phyloP scores from a whole-genome alignment of 2,888 invertebrate genomes.

The Cheilosia vernalis region DNA sequence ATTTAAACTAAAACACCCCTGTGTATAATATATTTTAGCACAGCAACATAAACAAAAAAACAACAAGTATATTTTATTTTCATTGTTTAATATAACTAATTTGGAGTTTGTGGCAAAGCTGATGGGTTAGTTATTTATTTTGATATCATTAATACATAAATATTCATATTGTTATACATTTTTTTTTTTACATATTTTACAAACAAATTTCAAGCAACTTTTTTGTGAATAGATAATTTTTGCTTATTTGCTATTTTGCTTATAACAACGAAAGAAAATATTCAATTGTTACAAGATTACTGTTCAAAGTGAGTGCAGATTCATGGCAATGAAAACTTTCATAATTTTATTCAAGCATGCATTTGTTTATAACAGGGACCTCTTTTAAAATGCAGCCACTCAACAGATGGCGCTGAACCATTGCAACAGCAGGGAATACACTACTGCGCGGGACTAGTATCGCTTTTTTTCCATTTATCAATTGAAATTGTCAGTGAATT shows the following conservation, averaged over 20 bases:
- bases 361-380: too few species aligned
- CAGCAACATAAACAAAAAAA: background rate
- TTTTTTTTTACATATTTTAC: background rate
- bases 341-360: background rate
- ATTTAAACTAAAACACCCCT: conserved; percentile 31
- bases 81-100: conserved; percentile 47
- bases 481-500: too few species aligned
- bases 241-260: conserved; percentile 20
- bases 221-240: background rate
- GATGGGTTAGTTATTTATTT: conserved; percentile 36
- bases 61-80: conserved; percentile 1
- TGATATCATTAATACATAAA: background rate
- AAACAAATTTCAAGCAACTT: background rate
- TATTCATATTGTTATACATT: conserved; percentile 22
- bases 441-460: too few species aligned
- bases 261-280: background rate
- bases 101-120: conserved; percentile 76
- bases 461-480: too few species aligned
- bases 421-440: too few species aligned
- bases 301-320: background rate
- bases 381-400: too few species aligned
- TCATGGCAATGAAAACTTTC: background rate
- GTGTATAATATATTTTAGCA: conserved; percentile 11
- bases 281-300: background rate
- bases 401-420: too few species aligned